Evolutionary conservation across 2,797 vertebrate species (phyloP).

Genomic region (Lepus oiostolus): DNA sequence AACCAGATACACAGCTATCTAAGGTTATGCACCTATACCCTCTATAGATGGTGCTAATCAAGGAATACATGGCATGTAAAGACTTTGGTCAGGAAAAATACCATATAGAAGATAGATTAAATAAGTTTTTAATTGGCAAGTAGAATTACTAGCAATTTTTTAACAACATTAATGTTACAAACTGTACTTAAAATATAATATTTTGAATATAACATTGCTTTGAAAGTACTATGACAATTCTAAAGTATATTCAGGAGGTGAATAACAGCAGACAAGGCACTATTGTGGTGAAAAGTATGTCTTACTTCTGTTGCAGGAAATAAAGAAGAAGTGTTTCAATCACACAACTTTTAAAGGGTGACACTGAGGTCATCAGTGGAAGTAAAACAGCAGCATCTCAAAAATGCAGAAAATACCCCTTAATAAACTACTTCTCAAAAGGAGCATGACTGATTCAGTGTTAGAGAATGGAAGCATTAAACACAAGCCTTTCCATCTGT

Average conservation of each 20-base stretch:
- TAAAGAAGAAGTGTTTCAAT: slow-evolving; percentile 47
- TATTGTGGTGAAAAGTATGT: neutral
- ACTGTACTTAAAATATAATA: neutral
- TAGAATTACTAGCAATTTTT: neutral
- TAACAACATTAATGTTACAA: neutral
- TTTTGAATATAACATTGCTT: neutral
- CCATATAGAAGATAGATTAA: neutral
- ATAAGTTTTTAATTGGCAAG: neutral
- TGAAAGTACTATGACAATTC: neutral
- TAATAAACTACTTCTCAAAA: slow-evolving; percentile 53
- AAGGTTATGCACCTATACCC: neutral
- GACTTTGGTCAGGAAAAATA: neutral
- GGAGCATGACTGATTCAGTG: neutral
- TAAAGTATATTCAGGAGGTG: neutral
- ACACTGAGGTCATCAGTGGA: slow-evolving; percentile 14
- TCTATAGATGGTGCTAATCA: neutral
- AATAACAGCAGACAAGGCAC: neutral
- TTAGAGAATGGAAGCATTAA: slow-evolving; percentile 12
- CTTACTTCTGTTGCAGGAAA: slow-evolving; percentile 45
- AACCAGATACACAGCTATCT: neutral
- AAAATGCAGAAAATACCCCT: slow-evolving; percentile 14
- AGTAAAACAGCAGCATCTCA: slow-evolving; percentile 20
- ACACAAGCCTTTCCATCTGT: neutral
- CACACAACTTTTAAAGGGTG: slow-evolving; percentile 31
- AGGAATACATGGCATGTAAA: neutral